Percentiles rank a stretch among this genome's conserved stretches.
Evolutionary conservation across 2,888 invertebrate genomes (phyloP).

Genomic region (Agonopterix heracliana): DNA sequence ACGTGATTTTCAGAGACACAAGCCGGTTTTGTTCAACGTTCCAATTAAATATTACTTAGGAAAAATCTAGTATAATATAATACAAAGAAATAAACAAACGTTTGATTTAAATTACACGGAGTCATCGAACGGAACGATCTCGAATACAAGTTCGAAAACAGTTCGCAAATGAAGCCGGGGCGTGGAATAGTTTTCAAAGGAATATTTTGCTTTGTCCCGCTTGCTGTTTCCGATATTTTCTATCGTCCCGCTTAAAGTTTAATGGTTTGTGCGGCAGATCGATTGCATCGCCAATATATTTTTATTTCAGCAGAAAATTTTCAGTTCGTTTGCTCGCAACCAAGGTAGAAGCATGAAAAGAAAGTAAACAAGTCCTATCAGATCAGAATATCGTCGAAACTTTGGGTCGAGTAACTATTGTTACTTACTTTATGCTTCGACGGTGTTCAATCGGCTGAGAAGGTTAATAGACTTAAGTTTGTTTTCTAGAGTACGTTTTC

Average conservation of each 20-base stretch:
- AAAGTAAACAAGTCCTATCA: conserved; percentile 24
- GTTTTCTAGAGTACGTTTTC: neutral
- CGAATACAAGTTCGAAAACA: conserved; percentile 29
- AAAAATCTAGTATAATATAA: neutral
- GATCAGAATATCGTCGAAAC: conserved; percentile 15
- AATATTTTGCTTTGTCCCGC: conserved; percentile 54
- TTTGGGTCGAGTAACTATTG: conserved; percentile 27
- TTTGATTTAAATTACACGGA: too few species aligned
- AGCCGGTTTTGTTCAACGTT: conserved; percentile 46
- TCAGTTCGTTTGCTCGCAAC: conserved; percentile 43
- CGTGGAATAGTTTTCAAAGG: conserved; percentile 49
- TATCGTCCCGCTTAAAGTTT: conserved; percentile 53
- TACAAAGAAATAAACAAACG: too few species aligned
- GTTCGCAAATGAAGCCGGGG: conserved; percentile 42
- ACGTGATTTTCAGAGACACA: conserved; percentile 44
- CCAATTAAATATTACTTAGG: conserved; percentile 32
- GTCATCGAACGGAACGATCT: conserved; percentile 22
- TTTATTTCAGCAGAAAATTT: conserved; percentile 56
- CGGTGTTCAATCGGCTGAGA: conserved; percentile 24
- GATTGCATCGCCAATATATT: conserved; percentile 57
- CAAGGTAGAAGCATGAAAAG: conserved; percentile 27
- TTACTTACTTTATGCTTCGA: conserved; percentile 22
- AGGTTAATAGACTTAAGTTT: conserved; percentile 13
- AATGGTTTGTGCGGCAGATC: conserved; percentile 54
- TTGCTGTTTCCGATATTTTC: conserved; percentile 52